phyloP scores from a whole-genome alignment of 2,888 invertebrate species.

The Limnephilus auricula region DNA sequence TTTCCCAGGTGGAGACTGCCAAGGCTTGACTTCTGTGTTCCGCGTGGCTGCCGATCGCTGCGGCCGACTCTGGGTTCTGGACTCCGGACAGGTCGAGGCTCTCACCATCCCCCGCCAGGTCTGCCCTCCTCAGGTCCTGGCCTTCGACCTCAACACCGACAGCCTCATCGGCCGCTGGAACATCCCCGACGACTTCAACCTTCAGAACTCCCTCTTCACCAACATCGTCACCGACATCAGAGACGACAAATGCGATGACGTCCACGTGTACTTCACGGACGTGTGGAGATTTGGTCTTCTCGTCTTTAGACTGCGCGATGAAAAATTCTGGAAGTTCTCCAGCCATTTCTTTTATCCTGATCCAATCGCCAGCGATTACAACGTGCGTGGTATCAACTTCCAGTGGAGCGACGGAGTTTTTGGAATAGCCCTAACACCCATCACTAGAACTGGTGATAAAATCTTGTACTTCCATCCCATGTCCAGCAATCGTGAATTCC shows the following conservation, averaged over 20 bases:
- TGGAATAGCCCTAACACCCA: constrained; percentile 83
- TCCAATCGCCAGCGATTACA: constrained; percentile 85
- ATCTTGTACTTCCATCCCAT: constrained; percentile 88
- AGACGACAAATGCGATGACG: constrained; percentile 79
- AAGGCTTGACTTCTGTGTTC: constrained; percentile 86
- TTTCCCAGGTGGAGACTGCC: constrained; percentile 74
- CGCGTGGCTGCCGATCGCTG: constrained; percentile 86
- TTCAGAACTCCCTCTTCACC: constrained; percentile 82
- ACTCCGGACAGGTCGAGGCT: constrained; percentile 87
- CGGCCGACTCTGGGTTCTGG: constrained; percentile 87
- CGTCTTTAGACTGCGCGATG: constrained; percentile 80
- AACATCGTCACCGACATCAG: constrained; percentile 83
- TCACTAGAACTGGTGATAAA: constrained; percentile 77
- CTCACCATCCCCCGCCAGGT: constrained; percentile 82
- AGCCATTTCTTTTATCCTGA: constrained; percentile 85
- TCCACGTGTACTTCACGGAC: constrained; percentile 83
- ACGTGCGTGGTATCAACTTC: constrained; percentile 85
- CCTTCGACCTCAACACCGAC: constrained; percentile 85
- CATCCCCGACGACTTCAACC: constrained; percentile 81
- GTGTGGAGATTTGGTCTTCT: constrained; percentile 83
- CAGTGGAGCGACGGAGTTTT: constrained; percentile 91
- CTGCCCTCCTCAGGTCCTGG: constrained; percentile 85
- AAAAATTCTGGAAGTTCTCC: constrained; percentile 81
- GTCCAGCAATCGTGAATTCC: constrained; percentile 89
- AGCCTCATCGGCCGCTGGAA: constrained; percentile 79